A percentile compares a stretch with the other conserved stretches of the same genome.
Evolutionary conservation across 2,888 invertebrate genomes (phyloP).

Genomic region (Hedya salicella): DNA sequence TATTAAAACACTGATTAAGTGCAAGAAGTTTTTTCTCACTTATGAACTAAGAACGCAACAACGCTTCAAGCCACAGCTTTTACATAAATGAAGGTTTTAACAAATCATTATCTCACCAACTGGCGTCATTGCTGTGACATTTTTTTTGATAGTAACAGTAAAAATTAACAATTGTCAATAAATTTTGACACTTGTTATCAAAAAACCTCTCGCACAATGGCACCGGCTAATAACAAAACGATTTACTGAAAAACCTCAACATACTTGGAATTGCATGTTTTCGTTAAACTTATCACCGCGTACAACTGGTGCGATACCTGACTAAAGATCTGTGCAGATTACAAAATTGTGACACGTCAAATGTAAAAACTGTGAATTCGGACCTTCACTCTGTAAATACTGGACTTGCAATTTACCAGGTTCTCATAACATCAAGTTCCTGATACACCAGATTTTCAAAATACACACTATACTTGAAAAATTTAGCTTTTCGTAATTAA

Average conservation of each 20-base stretch:
- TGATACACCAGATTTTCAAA: neutral
- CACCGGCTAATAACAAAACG: too few species aligned
- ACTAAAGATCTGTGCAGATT: constrained; percentile 46
- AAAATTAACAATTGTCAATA: too few species aligned
- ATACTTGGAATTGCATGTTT: constrained; percentile 36
- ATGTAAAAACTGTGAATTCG: constrained; percentile 77
- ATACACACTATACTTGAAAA: neutral
- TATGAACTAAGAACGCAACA: constrained; percentile 54
- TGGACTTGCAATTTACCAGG: constrained; percentile 3
- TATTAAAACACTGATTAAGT: constrained; percentile 34
- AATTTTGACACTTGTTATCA: too few species aligned
- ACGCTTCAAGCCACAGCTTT: constrained; percentile 68
- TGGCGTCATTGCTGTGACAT: neutral
- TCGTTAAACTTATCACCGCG: constrained; percentile 34
- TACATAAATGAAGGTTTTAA: constrained; percentile 55
- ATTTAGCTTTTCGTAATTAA: too few species aligned
- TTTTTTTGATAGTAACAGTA: too few species aligned
- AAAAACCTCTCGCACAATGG: too few species aligned
- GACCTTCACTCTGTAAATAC: constrained; percentile 8
- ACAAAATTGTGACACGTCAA: constrained; percentile 58
- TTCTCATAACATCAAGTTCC: neutral
- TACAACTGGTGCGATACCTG: constrained; percentile 43
- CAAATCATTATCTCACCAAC: neutral
- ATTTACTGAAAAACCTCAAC: neutral
- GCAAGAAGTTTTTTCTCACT: constrained; percentile 31